Base-by-base conservation (phyloP, 2,888 invertebrate genomes). In the Hydrotaea cyrtoneurina region DNA sequence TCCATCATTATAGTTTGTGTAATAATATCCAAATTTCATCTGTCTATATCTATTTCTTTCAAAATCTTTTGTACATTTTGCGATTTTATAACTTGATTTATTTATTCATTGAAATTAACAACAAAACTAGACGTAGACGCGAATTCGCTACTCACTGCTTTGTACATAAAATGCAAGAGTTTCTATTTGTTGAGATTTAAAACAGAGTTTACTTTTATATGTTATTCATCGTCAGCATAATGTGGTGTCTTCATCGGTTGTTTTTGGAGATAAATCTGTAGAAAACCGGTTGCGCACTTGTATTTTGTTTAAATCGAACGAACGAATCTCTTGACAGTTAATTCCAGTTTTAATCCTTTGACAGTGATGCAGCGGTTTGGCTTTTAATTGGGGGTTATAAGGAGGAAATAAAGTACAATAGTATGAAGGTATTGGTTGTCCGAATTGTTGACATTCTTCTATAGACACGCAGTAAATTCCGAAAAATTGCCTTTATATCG, bases 181-280 rank as follows among this genome's bases (percentile, higher is more conserved):
- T 75, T 64, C n/a, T 57, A 59, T 50, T 31, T 59, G 15, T 23
- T 5, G 57, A 13, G 19, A 59, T 53, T 57, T 73, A 62, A n/a
- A n/a, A n/a, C n/a, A n/a, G n/a, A n/a, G 55, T 17, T 19, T 72
- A 17, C 23, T 26, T 78, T 17, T 11, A 15, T 57, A 13, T 23
- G 3, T 59, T 10, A 26, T 59, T 31, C 59, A 59, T 21, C 59
- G n/a, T 50, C 50, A 15, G 8, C 50, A 39, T 39, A 31, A 31
- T 31, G 7, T n/a, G n/a, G n/a, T n/a, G 39, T 39, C 39, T 8
- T 39, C 39, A 13, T 13, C 39, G 39, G 8, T 3, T 39, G 4
- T 39, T 39, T 39, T 39, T 39, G 39, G 36, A 8, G n/a, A n/a
- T n/a, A 43, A 43, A 43, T n/a, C 11, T 50, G 50, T 50, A n/a